Percentiles rank a stretch among this genome's conserved stretches.
These are phyloP conservation scores for Hylaeus volcanicus DNA, from an alignment of 1,140 invertebrate genomes.

Conservation along the genomic window DNA sequence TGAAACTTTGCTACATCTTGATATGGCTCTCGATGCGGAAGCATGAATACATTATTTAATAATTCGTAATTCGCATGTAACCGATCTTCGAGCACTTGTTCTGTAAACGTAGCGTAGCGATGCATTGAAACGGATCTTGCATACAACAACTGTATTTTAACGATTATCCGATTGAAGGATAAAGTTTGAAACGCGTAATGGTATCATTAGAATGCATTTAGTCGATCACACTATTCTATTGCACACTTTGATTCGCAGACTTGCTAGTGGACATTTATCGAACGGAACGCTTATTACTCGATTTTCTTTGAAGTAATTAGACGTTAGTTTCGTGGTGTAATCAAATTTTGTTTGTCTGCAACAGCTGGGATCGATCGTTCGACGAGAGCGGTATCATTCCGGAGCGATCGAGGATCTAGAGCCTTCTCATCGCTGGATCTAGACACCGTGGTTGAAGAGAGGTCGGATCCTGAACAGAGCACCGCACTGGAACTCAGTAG, in stretches of 20 bases:
- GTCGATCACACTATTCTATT: not conserved
- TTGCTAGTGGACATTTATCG: not conserved
- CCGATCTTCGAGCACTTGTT: conserved; percentile 8
- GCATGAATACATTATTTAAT: conserved; percentile 27
- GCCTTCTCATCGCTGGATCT: conserved; percentile 87
- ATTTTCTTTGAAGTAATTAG: not conserved
- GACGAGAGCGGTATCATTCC: conserved; percentile 84
- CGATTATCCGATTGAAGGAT: not conserved
- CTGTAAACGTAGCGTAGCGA: conserved; percentile 13
- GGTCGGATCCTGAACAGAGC: conserved; percentile 87
- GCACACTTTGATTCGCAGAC: not conserved
- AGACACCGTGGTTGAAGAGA: conserved; percentile 90
- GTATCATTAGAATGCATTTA: conserved; percentile 18
- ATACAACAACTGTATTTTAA: not conserved
- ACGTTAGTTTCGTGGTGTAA: not conserved
- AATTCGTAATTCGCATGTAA: conserved; percentile 19
- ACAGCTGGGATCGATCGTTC: conserved; percentile 81
- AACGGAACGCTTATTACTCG: not conserved
- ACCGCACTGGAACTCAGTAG: conserved; percentile 77
- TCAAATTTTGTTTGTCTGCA: conserved; percentile 21
- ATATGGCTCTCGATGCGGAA: not conserved
- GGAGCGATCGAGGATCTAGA: conserved; percentile 83
- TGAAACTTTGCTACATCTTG: conserved; percentile 11
- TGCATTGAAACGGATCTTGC: not conserved
- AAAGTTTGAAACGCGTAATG: not conserved